phyloP scores from a whole-genome alignment of 1,140 invertebrate genomes.

The Solen grandis region DNA sequence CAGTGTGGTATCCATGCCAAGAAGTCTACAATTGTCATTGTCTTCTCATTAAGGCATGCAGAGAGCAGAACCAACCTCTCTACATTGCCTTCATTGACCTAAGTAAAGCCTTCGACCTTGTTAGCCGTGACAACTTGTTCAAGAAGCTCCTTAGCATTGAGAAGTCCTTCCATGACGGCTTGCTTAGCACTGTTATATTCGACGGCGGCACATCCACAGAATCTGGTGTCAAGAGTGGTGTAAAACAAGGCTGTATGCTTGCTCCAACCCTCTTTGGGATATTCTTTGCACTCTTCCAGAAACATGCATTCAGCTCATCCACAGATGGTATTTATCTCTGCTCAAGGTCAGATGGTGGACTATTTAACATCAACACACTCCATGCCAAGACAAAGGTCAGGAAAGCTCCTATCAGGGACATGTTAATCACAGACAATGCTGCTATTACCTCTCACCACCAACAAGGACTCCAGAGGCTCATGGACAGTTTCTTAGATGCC shows the following conservation, averaged over 20 bases:
- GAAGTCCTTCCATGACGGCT: slow-evolving; percentile 42
- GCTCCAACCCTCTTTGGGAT: slow-evolving; percentile 35
- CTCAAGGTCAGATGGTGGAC: slow-evolving; percentile 55
- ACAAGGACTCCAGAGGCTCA: slow-evolving; percentile 39
- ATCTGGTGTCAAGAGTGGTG: neutral
- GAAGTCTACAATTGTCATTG: slow-evolving; percentile 58
- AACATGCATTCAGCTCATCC: neutral
- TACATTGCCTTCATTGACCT: slow-evolving; percentile 60
- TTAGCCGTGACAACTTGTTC: too few relatives aligned
- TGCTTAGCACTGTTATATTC: neutral
- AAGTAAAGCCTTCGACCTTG: slow-evolving; percentile 8
- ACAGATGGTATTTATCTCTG: slow-evolving; percentile 30
- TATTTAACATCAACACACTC: slow-evolving; percentile 44
- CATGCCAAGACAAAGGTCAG: slow-evolving; percentile 53
- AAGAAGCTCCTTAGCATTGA: too few relatives aligned
- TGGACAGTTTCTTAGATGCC: neutral
- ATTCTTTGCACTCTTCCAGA: slow-evolving; percentile 9
- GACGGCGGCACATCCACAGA: neutral
- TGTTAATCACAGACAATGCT: slow-evolving; percentile 62
- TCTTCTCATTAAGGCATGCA: slow-evolving; percentile 57
- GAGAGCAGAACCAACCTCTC: slow-evolving; percentile 55
- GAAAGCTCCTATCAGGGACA: slow-evolving; percentile 58
- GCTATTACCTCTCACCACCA: slow-evolving; percentile 43
- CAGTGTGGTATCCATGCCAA: slow-evolving; percentile 60
- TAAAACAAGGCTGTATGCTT: slow-evolving; percentile 30